Evolutionary conservation across 1,140 invertebrate species (phyloP).

Genomic region (Plodia interpunctella): DNA sequence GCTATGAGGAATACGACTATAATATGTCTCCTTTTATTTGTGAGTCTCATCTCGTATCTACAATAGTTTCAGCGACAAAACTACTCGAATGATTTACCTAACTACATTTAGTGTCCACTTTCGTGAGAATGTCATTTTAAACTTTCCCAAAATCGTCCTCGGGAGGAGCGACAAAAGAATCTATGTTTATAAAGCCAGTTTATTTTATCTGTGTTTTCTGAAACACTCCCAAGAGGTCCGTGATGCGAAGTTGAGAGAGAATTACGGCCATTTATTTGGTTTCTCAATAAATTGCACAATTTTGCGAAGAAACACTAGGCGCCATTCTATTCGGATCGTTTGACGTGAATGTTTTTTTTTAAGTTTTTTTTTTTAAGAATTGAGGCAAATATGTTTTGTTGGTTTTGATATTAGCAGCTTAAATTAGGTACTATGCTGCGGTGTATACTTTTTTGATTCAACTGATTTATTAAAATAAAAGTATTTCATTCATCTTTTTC

Average conservation of each 20-base stretch:
- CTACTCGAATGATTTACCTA: not conserved
- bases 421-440: too few relatives aligned
- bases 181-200: slow-evolving; percentile 6
- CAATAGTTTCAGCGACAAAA: not conserved
- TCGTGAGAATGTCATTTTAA: not conserved
- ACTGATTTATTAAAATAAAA: too few relatives aligned
- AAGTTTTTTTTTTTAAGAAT: not conserved
- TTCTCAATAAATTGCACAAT: slow-evolving; percentile 6
- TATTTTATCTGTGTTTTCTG: slow-evolving; percentile 2
- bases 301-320: slow-evolving; percentile 1
- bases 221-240: not conserved
- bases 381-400: too few relatives aligned
- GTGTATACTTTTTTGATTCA: too few relatives aligned
- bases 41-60: not conserved
- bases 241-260: slow-evolving; percentile 5
- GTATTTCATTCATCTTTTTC: too few relatives aligned
- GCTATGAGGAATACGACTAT: too few relatives aligned
- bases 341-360: too few relatives aligned
- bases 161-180: not conserved
- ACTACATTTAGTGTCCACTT: not conserved
- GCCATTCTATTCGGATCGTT: not conserved
- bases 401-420: too few relatives aligned
- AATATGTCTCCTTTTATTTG: too few relatives aligned
- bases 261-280: slow-evolving; percentile 10
- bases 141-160: slow-evolving; percentile 1